These are phyloP conservation scores for Zosterops lateralis DNA, from an alignment of 2,113 vertebrate genomes.

Conservation along the genomic window DNA sequence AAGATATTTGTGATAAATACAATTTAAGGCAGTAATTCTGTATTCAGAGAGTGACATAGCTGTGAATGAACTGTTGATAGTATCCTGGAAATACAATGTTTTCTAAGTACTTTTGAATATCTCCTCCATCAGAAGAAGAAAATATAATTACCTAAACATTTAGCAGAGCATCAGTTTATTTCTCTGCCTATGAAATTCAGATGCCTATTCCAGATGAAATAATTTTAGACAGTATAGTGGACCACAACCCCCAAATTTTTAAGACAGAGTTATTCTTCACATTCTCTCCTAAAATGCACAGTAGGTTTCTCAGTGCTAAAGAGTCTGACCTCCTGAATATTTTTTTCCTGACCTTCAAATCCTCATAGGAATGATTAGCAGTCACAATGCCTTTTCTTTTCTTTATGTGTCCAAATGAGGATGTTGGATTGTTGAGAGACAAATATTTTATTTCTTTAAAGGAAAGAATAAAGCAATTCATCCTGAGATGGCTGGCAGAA, in stretches of 20 bases:
- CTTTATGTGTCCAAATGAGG: not conserved
- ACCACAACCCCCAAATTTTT: not conserved
- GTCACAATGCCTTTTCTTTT: not conserved
- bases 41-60: not conserved
- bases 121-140: not conserved
- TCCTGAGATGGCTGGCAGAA: slow-evolving; percentile 19
- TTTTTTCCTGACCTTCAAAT: not conserved
- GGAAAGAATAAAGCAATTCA: not conserved
- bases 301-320: not conserved
- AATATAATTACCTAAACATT: not conserved
- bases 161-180: not conserved
- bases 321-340: not conserved
- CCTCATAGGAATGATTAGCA: not conserved
- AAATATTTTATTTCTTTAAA: slow-evolving; percentile 1
- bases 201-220: not conserved
- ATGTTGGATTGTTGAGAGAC: not conserved
- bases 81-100: not conserved
- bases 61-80: not conserved
- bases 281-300: not conserved
- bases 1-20: not conserved
- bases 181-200: not conserved
- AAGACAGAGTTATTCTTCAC: not conserved
- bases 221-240: not conserved
- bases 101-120: not conserved
- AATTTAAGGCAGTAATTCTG: not conserved